These are phyloP conservation scores for Cirrhinus molitorella DNA, from an alignment of 2,797 vertebrate species.

Conservation along the genomic window DNA sequence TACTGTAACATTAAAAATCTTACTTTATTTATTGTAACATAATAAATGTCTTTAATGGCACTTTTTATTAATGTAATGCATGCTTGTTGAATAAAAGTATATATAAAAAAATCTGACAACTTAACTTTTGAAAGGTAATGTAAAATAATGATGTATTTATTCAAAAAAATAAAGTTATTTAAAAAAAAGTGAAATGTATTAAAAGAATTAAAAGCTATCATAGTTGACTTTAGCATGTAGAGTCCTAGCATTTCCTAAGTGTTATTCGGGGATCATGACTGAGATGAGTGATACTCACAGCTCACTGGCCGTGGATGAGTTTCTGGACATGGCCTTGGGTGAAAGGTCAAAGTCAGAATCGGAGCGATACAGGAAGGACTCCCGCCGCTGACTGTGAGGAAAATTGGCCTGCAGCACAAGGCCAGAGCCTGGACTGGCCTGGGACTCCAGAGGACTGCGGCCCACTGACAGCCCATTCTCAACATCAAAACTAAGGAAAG, in stretches of 20 bases:
- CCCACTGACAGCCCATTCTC: slow-evolving; percentile 88
- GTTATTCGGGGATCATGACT: not conserved
- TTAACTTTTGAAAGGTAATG: not conserved
- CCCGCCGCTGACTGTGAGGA: slow-evolving; percentile 88
- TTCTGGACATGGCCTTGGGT: slow-evolving; percentile 88
- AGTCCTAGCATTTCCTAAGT: not conserved
- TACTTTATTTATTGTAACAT: too few species aligned
- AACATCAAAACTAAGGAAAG: slow-evolving; percentile 86
- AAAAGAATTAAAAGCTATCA: not conserved
- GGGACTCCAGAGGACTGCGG: slow-evolving; percentile 82
- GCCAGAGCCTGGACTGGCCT: slow-evolving; percentile 83
- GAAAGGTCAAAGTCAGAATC: slow-evolving; percentile 94
- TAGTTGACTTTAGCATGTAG: not conserved
- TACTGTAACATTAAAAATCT: too few species aligned
- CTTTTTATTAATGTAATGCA: not conserved
- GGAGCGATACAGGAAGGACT: slow-evolving; percentile 94
- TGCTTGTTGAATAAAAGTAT: not conserved
- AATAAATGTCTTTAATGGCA: too few species aligned
- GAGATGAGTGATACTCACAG: slow-evolving; percentile 81
- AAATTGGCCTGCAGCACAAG: slow-evolving; percentile 83
- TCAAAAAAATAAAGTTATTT: not conserved
- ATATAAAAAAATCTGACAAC: not conserved
- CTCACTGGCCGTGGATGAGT: slow-evolving; percentile 89
- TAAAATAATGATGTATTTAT: not conserved
- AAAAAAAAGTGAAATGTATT: not conserved